A percentile compares a stretch with the other conserved stretches of the same genome.
Evolutionary conservation across 2,888 invertebrate genomes (phyloP).

Genomic region (Caenorhabditis sulstoni): DNA sequence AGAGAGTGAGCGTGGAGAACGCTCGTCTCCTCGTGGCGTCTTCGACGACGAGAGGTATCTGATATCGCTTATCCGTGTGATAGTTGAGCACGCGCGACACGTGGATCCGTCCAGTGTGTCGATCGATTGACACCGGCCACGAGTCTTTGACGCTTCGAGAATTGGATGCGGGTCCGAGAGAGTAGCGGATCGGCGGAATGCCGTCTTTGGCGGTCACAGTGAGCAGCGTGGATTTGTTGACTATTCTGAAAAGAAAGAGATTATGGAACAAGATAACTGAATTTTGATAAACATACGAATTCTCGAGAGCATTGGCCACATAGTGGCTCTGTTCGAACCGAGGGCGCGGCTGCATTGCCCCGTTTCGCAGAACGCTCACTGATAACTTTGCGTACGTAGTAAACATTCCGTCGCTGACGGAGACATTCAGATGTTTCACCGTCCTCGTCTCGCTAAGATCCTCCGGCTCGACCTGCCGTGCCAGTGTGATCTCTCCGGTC

Average conservation of each 20-base stretch:
- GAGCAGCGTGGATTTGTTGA: conserved; percentile 66
- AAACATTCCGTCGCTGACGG: conserved; percentile 95
- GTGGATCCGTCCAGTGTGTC: conserved; percentile 68
- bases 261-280: conserved; percentile 9
- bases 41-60: conserved; percentile 70
- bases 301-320: conserved; percentile 85
- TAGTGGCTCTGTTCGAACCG: conserved; percentile 72
- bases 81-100: conserved; percentile 63
- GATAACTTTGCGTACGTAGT: conserved; percentile 87
- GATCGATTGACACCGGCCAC: conserved; percentile 74
- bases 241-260: conserved; percentile 57
- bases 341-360: conserved; percentile 61
- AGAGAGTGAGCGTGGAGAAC: conserved; percentile 72
- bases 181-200: conserved; percentile 68
- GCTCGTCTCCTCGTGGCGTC: conserved; percentile 70
- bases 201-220: conserved; percentile 68
- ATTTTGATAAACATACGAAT: conserved; percentile 40
- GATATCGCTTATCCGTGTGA: conserved; percentile 54
- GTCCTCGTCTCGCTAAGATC: conserved; percentile 60
- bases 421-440: conserved; percentile 88
- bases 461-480: conserved; percentile 66
- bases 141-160: conserved; percentile 85
- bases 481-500: conserved; percentile 71
- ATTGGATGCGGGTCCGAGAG: conserved; percentile 83
- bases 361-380: conserved; percentile 70